These are phyloP conservation scores for Mallateleia sp. DNA, from an alignment of 2,888 invertebrate genomes.

Conservation along the genomic window DNA sequence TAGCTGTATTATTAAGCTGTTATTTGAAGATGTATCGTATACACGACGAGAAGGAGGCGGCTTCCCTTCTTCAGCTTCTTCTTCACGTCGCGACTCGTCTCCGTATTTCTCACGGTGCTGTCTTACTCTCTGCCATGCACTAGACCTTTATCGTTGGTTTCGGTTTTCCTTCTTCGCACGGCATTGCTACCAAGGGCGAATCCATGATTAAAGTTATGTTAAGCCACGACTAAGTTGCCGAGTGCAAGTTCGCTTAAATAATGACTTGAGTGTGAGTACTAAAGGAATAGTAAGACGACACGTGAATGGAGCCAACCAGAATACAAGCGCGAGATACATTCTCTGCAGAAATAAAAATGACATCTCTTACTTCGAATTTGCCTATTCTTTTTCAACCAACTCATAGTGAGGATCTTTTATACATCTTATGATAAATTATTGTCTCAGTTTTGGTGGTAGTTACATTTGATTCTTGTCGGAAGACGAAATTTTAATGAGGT, in stretches of 20 bases:
- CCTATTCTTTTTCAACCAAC: not conserved
- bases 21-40: conserved; percentile 80
- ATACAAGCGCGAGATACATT: conserved; percentile 49
- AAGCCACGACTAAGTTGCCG: conserved; percentile 55
- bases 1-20: conserved; percentile 82
- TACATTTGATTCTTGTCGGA: not conserved
- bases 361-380: conserved; percentile 28
- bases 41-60: conserved; percentile 19
- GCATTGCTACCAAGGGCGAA: conserved; percentile 13
- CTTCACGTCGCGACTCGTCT: conserved; percentile 77
- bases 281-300: conserved; percentile 54
- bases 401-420: not conserved
- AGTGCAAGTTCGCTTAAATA: conserved; percentile 61
- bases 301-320: conserved; percentile 50
- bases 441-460: not conserved
- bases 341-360: conserved; percentile 31
- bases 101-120: conserved; percentile 82
- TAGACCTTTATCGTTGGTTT: conserved; percentile 31
- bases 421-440: not conserved
- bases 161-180: conserved; percentile 37
- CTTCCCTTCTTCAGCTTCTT: conserved; percentile 72
- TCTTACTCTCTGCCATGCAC: conserved; percentile 14
- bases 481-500: too few species aligned
- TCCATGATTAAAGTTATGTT: conserved; percentile 61
- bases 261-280: conserved; percentile 47